These are phyloP conservation scores for Colostygia pectinataria DNA, from an alignment of 2,888 invertebrate species.

Conservation along the genomic window DNA sequence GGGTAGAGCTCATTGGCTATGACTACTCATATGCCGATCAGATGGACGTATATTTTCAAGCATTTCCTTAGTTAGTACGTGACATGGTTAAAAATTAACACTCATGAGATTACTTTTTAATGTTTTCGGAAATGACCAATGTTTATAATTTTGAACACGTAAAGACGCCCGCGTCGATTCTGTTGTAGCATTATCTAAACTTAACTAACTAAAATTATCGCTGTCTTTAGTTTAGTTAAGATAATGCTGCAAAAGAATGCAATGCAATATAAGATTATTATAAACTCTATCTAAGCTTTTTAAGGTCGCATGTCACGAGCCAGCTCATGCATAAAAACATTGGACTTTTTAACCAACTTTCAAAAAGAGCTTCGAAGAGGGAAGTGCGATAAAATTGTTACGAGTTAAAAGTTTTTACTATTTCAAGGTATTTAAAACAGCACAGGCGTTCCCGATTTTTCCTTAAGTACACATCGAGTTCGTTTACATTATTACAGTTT, in stretches of 20 bases:
- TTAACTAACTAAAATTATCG: too few species aligned
- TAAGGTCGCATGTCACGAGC: slow-evolving; percentile 8
- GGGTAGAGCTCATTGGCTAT: slow-evolving; percentile 43
- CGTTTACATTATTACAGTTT: slow-evolving; percentile 47
- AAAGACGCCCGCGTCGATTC: too few species aligned
- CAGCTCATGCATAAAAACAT: too few species aligned
- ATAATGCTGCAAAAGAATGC: too few species aligned
- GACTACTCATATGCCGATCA: slow-evolving; percentile 4
- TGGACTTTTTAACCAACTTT: slow-evolving; percentile 7
- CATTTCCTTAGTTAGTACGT: not conserved
- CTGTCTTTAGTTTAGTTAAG: too few species aligned
- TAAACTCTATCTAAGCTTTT: slow-evolving; percentile 9
- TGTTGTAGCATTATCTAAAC: too few species aligned
- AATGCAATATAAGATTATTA: slow-evolving; percentile 18
- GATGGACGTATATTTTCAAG: not conserved
- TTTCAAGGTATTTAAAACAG: slow-evolving; percentile 16
- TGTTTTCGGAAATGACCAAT: too few species aligned
- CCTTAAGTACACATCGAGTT: slow-evolving; percentile 25
- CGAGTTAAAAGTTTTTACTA: slow-evolving; percentile 4
- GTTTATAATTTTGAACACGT: slow-evolving; percentile 18
- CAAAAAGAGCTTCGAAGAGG: slow-evolving; percentile 10
- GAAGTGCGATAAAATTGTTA: slow-evolving; percentile 11
- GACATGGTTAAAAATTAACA: too few species aligned
- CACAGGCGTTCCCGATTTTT: slow-evolving; percentile 11
- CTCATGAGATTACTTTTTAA: too few species aligned